Evolutionary conservation across 2,797 vertebrate genomes (phyloP).

Genomic region (Enteromius anoplus): DNA sequence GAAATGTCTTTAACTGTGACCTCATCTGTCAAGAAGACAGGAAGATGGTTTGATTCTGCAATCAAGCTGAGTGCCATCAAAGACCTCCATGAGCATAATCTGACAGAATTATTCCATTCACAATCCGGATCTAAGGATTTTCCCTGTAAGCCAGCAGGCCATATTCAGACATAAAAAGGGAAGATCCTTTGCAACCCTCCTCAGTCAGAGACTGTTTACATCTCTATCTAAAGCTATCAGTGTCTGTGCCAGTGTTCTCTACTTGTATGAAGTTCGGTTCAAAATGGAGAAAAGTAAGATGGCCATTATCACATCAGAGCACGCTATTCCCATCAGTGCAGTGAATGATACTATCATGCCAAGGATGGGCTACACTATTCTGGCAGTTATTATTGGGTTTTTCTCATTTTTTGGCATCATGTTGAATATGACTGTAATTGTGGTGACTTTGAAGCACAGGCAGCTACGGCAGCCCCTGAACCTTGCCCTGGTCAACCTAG

Average conservation of each 20-base stretch:
- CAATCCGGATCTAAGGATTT: constrained; percentile 75
- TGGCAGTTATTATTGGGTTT: constrained; percentile 70
- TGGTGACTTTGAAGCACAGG: constrained; percentile 80
- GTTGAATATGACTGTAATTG: constrained; percentile 81
- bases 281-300: constrained; percentile 27
- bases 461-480: constrained; percentile 85
- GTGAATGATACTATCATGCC: constrained; percentile 63
- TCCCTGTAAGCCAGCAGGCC: constrained; percentile 47
- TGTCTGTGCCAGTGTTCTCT: background rate
- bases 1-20: constrained; percentile 1
- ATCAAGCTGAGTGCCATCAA: constrained; percentile 71
- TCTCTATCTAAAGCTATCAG: background rate
- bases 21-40: background rate
- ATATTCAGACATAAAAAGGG: constrained; percentile 40
- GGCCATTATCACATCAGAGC: background rate
- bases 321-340: background rate
- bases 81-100: constrained; percentile 63
- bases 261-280: background rate
- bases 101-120: constrained; percentile 64
- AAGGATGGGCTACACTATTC: constrained; percentile 61
- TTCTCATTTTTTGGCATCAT: constrained; percentile 68
- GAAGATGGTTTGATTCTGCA: constrained; percentile 46
- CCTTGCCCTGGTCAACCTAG: constrained; percentile 85
- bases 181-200: background rate
- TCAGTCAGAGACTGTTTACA: background rate